A percentile compares a stretch with the other conserved stretches of the same genome.
These are phyloP conservation scores for Austrolebias charrua DNA, from an alignment of 2,797 vertebrate species.

Conservation along the genomic window DNA sequence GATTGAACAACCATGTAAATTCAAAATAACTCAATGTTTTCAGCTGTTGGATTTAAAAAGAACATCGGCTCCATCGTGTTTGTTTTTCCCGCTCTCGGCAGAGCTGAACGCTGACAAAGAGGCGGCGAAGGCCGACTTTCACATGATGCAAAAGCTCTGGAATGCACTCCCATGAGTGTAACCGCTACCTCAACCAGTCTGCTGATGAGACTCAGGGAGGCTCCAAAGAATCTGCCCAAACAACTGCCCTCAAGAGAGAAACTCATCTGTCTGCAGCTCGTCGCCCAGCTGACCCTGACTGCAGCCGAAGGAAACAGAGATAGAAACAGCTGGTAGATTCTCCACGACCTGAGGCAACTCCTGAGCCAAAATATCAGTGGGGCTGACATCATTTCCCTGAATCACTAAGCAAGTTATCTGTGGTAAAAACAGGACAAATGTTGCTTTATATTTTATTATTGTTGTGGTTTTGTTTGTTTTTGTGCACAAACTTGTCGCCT, in stretches of 20 bases:
- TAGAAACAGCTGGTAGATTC: conserved; percentile 45
- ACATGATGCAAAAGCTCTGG: conserved; percentile 75
- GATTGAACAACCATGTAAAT: no score
- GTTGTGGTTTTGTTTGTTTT: no score
- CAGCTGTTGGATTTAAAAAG: background rate
- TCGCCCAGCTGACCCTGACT: conserved; percentile 23
- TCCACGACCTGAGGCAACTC: background rate
- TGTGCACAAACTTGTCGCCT: no score
- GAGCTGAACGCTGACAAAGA: conserved; percentile 47
- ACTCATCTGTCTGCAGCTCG: conserved; percentile 25
- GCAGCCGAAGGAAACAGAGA: conserved; percentile 19
- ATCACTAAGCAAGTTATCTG: no score
- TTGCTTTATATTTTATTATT: no score
- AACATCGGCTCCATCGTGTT: conserved; percentile 28
- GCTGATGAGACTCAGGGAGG: conserved; percentile 39
- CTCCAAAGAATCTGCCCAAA: conserved; percentile 37
- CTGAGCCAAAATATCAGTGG: no score
- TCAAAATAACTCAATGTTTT: conserved; percentile 11
- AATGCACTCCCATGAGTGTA: conserved; percentile 68
- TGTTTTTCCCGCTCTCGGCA: conserved; percentile 50
- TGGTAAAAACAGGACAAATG: no score
- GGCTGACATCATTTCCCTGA: no score
- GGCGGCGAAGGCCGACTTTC: conserved; percentile 65
- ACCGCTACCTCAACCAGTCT: conserved; percentile 37
- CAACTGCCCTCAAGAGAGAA: conserved; percentile 21